Conservation (phyloP, 2,797 vertebrate genomes). For the Scolopax rusticola region DNA sequence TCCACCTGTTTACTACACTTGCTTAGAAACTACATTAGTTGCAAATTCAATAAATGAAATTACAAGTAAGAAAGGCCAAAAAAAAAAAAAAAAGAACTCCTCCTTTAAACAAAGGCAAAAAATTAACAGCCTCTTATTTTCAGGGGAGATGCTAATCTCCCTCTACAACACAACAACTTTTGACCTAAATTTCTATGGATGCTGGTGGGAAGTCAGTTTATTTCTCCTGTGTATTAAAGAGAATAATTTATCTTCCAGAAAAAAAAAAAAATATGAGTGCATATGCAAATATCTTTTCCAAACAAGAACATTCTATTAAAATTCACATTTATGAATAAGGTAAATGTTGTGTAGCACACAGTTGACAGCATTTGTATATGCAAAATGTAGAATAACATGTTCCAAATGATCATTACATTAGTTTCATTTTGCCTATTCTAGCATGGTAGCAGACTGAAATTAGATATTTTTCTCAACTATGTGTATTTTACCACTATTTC, state of each 20-base stretch:
- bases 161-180: not conserved
- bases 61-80: not conserved
- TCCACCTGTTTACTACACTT: not conserved
- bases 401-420: not conserved
- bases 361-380: not conserved
- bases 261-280: not conserved
- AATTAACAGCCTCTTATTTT: not conserved
- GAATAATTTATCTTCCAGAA: slow-evolving; percentile 1
- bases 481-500: not conserved
- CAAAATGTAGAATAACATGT: not conserved
- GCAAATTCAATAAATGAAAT: not conserved
- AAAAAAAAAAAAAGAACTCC: not conserved
- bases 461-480: not conserved
- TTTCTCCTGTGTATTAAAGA: not conserved
- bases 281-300: slow-evolving; percentile 10
- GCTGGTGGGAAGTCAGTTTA: not conserved
- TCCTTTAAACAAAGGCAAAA: not conserved
- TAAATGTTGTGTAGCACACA: not conserved
- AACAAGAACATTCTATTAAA: not conserved
- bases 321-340: not conserved
- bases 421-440: not conserved
- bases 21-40: not conserved
- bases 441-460: not conserved
- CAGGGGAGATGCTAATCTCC: not conserved
- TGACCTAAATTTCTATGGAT: slow-evolving; percentile 2